Base-by-base conservation (phyloP, 1,140 invertebrate species). In the Capitella teleta region DNA sequence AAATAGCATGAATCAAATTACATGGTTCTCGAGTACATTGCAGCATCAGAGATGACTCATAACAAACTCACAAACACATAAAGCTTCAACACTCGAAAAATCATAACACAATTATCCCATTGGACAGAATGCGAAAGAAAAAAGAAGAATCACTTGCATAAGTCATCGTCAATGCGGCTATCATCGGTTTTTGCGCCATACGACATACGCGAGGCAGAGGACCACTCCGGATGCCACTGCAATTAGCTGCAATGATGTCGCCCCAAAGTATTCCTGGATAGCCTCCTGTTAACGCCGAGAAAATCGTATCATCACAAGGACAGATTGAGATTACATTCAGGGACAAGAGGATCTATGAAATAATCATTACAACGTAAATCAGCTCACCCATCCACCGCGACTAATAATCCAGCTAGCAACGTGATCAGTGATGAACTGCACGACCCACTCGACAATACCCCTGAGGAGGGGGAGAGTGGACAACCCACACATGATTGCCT, bases 341-440 rank as follows among this genome's bases (percentile, higher is more conserved):
- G n/a, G n/a, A 10, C 30, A 8, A n/a, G 30, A 32, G 8, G 30
- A 10, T 32, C n/a, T 10, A 32, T n/a, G 8, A 32, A 32, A 32
- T 32, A 32, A 32, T n/a, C 8, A 32, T 32, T n/a, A 32, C 30
- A 32, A n/a, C 8, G 8, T 32, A 10, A 8, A 10, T 32, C 8
- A 32, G 8, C 67, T 60, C 58, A 71, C 68, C 69, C 69, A 72
- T 52, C 69, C 69, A 4, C 69, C 69, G 55, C 66, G 51, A 2
- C 61, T 62, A 21, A 70, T 61, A 41, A 72, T 72, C 67, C 67
- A 70, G 3, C 55, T 50, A n/a, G 67, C 66, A 28, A 70, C 61
- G 53, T 59, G 52, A 14, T 70, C 67, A 38, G 59, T 57, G 30
- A 72, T 68, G 50, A 68, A 70, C 42, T 67, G 60, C 8, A 70